Evolutionary conservation across 2,888 invertebrate species (phyloP), one percentile per base, ranked within the genome.

Genomic region (Drosophila borealis): DNA sequence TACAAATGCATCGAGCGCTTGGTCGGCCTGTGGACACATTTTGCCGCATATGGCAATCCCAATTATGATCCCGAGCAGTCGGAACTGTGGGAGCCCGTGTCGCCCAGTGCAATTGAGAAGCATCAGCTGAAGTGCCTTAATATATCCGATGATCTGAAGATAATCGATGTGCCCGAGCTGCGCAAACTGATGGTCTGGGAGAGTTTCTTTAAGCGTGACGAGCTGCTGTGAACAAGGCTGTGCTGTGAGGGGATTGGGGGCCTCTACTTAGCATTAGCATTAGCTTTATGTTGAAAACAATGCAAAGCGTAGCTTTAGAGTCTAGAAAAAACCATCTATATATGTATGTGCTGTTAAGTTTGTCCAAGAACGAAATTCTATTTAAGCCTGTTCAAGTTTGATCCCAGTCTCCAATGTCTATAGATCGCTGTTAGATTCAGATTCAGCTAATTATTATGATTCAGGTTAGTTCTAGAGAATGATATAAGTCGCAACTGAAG

Each of bases 51-150:
- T 21, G 86, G 91, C 21, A 81, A 92, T 83, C 92, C 92, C 17
- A 92, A 92, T 62, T 89, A 80, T 42, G 89, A 90, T 70, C 82
- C 90, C 3, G 89, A 90, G 9, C 82, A 87, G 44, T 34, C 78
- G 21, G 88, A 90, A 0, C 65, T 88, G 42, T 92, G 92, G 92
- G 85, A 90, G 54, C 89, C 91, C 1, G 73, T 90, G 11, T 59
- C 85, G 4, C 71, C 82, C 17, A 77, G 75, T 13, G 66, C 85
- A 6, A 25, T 89, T 33, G 88, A 88, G 49, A 83, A 85, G 49
- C 87, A 82, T 57, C 90, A 88, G 74, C 74, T 92, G 5, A 91
- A 92, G 89, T 92, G 92, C 89, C 89, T 92, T 83, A 92, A 92
- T 78, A 92, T 92, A 74, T 83, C 91, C 41, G 91, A 92, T 73